These are phyloP conservation scores for Bubalus kerabau DNA, from an alignment of 2,113 vertebrate species.

Conservation along the genomic window DNA sequence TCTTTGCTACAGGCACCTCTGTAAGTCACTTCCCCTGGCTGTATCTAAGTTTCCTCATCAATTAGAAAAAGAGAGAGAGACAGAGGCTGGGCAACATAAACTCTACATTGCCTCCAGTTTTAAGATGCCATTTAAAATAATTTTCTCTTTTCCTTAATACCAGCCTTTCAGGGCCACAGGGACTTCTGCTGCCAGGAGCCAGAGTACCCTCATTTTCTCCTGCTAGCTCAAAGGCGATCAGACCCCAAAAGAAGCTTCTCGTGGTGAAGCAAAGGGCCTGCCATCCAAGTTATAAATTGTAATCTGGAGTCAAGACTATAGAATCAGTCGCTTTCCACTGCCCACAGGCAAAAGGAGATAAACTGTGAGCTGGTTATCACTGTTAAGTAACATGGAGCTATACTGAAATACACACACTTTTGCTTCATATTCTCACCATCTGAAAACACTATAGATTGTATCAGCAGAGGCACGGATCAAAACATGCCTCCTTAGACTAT, in stretches of 20 bases:
- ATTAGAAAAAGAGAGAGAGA: neutral
- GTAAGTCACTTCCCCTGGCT: neutral
- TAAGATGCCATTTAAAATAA: neutral
- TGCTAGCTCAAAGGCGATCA: neutral
- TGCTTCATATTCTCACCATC: conserved; percentile 16
- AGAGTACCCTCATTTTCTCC: neutral
- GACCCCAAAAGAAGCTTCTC: neutral
- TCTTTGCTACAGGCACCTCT: neutral
- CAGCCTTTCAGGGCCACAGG: neutral
- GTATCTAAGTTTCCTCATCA: neutral
- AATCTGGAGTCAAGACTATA: neutral
- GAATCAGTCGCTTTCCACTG: neutral
- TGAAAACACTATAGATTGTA: conserved; percentile 34
- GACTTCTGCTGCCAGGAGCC: neutral
- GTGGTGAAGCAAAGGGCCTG: neutral
- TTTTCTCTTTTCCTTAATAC: neutral
- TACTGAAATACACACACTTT: neutral
- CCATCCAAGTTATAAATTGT: neutral
- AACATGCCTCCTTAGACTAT: neutral
- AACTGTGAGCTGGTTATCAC: neutral
- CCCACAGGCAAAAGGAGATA: conserved; percentile 9
- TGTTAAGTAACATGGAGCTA: neutral
- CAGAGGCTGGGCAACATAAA: neutral
- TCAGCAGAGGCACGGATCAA: neutral
- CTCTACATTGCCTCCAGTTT: neutral